Evolutionary conservation across 1,140 invertebrate genomes (phyloP), one percentile per base, ranked within the genome.

Genomic region (Brachionus manjavacas): DNA sequence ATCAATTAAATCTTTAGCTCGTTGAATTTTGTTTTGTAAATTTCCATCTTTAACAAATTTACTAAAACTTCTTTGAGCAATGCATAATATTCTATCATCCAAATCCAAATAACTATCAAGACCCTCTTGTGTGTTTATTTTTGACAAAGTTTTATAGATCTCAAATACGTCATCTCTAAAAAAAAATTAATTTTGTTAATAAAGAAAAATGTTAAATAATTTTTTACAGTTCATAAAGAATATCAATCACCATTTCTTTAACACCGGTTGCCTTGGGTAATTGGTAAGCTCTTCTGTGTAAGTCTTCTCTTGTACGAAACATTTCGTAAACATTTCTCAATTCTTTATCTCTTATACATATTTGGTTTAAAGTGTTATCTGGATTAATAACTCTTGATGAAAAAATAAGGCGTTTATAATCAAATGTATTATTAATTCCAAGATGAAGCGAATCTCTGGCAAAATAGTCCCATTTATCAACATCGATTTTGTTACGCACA

Each of bases 391-490:
- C 90, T 68, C 89, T 84, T 8, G 88, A 86, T 86, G 87, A 89
- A 35, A 88, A 87, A 39, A 91, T 88, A 70, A 89, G 87, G 23
- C 90, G 87, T 14, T 85, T 66, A 84, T 90, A 90, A 85, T 91
- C 91, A 88, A 92, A 91, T 28, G 86, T 87, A 64, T 88, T 89
- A 23, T 86, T 86, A 1, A 92, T 86, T 9, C 91, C 91, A 4
- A 92, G 85, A 84, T 89, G 87, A 49, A 89, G 87, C 31, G 89
- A 90, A 86, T 94, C 93, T 79, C 93, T 88, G 12, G 91, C 87
- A 64, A 93, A 89, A 86, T 94, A 94, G 86, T 94, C 93, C 91
- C 91, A 93, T 87, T 93, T 93, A 87, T 94, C 93, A 4, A 94
- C 93, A 89, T 94, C 93, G 35, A 93, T 90, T 16, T 91, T 91